Conservation (phyloP, 2,888 invertebrate genomes). For the Drosophila mimetica region DNA sequence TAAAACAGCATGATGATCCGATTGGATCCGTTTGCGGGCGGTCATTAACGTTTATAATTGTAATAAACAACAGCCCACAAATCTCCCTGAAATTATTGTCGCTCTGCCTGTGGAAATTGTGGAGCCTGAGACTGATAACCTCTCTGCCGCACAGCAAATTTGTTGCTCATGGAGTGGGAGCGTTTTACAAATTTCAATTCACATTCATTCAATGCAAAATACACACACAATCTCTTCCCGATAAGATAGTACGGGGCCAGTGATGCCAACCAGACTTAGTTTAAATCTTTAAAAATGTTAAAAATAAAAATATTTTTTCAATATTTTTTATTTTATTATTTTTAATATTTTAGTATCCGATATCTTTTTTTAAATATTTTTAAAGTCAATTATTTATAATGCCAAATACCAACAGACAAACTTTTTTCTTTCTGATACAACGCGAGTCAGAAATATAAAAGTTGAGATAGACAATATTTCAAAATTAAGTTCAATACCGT, state of each 20-base stretch:
- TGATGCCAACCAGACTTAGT: conserved; percentile 1
- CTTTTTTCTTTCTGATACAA: no score
- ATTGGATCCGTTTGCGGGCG: conserved; percentile 8
- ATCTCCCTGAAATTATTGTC: conserved; percentile 18
- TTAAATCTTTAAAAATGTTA: no score
- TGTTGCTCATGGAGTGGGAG: conserved; percentile 28
- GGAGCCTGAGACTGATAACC: conserved; percentile 37
- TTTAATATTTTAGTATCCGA: no score
- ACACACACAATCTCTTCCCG: conserved; percentile 17
- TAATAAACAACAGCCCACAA: conserved; percentile 38
- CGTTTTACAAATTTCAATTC: conserved; percentile 68
- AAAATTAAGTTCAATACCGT: no score
- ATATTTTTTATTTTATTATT: no score
- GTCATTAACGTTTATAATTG: conserved; percentile 40
- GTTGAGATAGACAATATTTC: no score
- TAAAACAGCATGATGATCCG: conserved; percentile 31
- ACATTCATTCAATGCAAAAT: conserved; percentile 69
- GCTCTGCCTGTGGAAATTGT: conserved; percentile 39
- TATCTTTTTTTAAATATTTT: no score
- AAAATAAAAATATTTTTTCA: no score
- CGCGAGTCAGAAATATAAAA: no score
- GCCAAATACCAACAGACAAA: no score
- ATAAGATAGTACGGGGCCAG: conserved; percentile 27
- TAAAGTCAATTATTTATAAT: no score
- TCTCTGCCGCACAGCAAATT: conserved; percentile 26